Evolutionary conservation across 1,140 invertebrate species (phyloP), one percentile per base, ranked within the genome.

Genomic region (Cotesia typhae): DNA sequence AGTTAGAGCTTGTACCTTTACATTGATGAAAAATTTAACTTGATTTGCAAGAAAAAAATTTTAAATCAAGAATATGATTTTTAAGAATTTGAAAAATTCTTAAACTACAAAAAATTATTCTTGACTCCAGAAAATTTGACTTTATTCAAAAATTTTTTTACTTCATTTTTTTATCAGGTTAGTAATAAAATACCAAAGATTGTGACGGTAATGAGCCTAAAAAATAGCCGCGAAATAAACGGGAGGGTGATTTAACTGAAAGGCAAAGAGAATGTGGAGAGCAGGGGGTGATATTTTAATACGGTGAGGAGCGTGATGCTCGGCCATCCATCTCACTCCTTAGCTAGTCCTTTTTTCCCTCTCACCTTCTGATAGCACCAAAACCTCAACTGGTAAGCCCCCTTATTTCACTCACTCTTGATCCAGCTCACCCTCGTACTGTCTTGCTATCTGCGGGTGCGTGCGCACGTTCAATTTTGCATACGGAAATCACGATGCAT

Each of bases 201-300:
- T 28, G 28, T 28, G 3, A 76, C 81, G 78, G 74, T 76, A 82
- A 85, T 83, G 82, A 76, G 75, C 76, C 76, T 75, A 70, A 53
- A 72, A 83, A 83, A 85, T 84, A 83, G 82, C 80, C 79, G 72
- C 76, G 75, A 78, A 80, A 75, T 78, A 77, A 52, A 80, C 83
- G 82, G 77, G 81, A 78, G 80, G 77, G 75, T 81, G 81, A 82
- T 82, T 82, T 82, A 85, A 28, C 80, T 83, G 82, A 67, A 74
- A 70, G 52, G 75, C 67, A 71, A 73, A 74, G 74, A 28, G 71
- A 35, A 72, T 35, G 70, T 66, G 71, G 73, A 65, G 74, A 76
- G 67, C 67, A 67, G 71, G 70, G 73, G 70, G 71, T 82, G 80
- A 82, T 82, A 82, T 82, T 82, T 82, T 81, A 81, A 81, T 80